Percentiles rank a stretch among this genome's conserved stretches.
Evolutionary conservation across 2,888 invertebrate genomes (phyloP).

Genomic region (Hirtodrosophila cameraria): DNA sequence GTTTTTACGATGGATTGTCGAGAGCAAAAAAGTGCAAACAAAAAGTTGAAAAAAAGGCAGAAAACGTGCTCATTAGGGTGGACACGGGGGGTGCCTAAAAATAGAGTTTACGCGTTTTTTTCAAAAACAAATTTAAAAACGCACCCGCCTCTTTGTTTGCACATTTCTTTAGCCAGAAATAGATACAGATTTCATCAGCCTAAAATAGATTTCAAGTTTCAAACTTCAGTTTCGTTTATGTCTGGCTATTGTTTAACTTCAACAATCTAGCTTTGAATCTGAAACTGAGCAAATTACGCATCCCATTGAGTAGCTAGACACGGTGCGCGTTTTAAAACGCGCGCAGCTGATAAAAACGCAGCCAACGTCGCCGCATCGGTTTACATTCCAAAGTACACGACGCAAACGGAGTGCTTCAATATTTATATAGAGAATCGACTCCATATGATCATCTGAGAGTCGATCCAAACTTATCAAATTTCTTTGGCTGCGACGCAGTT

Average conservation of each 20-base stretch:
- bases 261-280: neutral
- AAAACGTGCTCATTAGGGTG: conserved; percentile 26
- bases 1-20: conserved; percentile 4
- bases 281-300: conserved; percentile 65
- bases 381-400: conserved; percentile 75
- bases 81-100: conserved; percentile 28
- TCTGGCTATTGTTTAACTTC: too few species aligned
- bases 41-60: neutral
- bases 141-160: conserved; percentile 4
- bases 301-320: conserved; percentile 63
- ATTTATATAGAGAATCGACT: conserved; percentile 33
- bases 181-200: conserved; percentile 12
- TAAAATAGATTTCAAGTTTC: conserved; percentile 28
- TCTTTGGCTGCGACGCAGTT: conserved; percentile 72
- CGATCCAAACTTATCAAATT: conserved; percentile 66
- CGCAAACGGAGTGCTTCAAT: conserved; percentile 37
- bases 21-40: conserved; percentile 14
- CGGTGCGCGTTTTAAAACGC: conserved; percentile 64
- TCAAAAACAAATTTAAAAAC: conserved; percentile 2
- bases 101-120: conserved; percentile 25
- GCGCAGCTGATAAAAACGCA: conserved; percentile 69
- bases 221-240: neutral
- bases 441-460: neutral
- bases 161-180: conserved; percentile 40
- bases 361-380: conserved; percentile 52